Conservation (phyloP, 92 coral and sea anemone genomes). For the Epizoanthus illoricatus region DNA sequence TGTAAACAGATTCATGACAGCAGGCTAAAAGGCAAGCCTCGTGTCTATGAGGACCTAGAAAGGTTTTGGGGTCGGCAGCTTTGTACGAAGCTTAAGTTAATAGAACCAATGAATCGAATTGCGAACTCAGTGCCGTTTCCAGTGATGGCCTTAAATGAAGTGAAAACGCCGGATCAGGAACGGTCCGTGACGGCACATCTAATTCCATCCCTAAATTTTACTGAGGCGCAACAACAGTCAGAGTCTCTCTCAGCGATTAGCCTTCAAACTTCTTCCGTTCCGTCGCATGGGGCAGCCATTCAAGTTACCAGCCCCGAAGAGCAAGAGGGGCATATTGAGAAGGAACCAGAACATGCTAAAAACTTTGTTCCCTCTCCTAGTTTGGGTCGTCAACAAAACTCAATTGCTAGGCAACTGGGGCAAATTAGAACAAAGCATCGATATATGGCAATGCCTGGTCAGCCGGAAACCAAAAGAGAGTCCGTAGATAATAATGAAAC, state of each 20-base stretch:
- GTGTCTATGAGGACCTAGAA: conserved; percentile 50
- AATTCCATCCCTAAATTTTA: not conserved
- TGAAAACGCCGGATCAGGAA: not conserved
- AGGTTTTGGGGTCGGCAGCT: conserved; percentile 45
- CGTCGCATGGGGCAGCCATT: not conserved
- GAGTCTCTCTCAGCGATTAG: not conserved
- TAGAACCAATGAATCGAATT: not conserved
- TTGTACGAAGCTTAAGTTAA: conserved; percentile 47
- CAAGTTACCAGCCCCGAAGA: not conserved
- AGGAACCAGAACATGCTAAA: not conserved
- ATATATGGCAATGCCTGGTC: not conserved
- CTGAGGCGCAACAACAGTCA: not conserved
- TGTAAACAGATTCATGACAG: conserved; percentile 66
- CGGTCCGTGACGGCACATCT: not conserved
- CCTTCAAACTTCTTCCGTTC: not conserved
- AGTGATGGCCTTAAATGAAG: not conserved
- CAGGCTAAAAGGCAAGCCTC: conserved; percentile 46
- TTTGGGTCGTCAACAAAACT: not conserved
- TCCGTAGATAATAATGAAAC: not conserved
- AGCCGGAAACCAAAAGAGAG: not conserved
- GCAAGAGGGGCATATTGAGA: not conserved
- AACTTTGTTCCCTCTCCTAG: not conserved
- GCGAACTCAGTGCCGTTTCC: not conserved
- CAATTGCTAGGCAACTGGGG: not conserved
- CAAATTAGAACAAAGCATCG: not conserved